Conservation (phyloP, 30 jellyfish, hydroid and myxozoan genomes). For the Hydra vulgaris region DNA sequence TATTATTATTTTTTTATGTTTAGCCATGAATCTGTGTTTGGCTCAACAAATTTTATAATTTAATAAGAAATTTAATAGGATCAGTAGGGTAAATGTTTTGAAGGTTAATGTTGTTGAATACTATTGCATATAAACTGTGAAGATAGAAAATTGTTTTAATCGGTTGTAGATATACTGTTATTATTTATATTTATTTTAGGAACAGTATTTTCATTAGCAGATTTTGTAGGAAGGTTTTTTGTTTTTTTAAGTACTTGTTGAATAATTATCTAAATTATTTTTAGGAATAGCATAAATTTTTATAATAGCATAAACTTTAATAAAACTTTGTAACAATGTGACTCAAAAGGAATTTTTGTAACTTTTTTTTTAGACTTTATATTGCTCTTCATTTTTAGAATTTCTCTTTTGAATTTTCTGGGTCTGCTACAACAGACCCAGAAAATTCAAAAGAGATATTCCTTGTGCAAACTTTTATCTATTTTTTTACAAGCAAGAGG, state of each 20-base stretch:
- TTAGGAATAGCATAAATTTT: neutral
- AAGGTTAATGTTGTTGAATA: constrained; percentile 2
- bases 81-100: constrained; percentile 4
- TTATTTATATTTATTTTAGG: constrained; percentile 4
- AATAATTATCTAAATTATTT: neutral
- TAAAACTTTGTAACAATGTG: constrained; percentile 4
- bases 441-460: constrained; percentile 21
- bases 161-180: neutral
- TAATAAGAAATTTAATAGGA: neutral
- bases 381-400: constrained; percentile 3
- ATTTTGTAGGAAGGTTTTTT: neutral
- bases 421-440: constrained; percentile 21
- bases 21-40: constrained; percentile 3
- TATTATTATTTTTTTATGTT: constrained; percentile 1
- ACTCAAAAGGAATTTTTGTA: constrained; percentile 4
- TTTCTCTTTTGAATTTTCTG: constrained; percentile 21
- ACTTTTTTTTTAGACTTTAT: constrained; percentile 1
- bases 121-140: neutral
- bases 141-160: neutral
- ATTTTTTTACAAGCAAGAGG: neutral
- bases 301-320: neutral
- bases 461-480: neutral
- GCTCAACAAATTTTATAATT: constrained; percentile 5
- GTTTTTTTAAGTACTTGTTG: neutral
- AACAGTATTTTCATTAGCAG: constrained; percentile 1